These are phyloP conservation scores for Argopecten irradians DNA, from an alignment of 1,140 invertebrate genomes.

Conservation along the genomic window DNA sequence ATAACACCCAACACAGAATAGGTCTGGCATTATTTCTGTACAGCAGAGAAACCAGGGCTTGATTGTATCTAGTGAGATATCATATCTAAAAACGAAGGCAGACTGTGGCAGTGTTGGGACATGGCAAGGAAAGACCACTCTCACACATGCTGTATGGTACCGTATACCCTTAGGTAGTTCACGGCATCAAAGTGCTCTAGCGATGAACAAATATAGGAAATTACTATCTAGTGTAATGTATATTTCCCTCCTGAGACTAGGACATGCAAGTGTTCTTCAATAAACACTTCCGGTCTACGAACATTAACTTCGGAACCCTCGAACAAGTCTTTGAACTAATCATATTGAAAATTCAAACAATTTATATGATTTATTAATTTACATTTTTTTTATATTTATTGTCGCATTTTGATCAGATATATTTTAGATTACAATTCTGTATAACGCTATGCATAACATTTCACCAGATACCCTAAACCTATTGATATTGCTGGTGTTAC, in stretches of 20 bases:
- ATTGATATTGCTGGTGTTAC: not conserved
- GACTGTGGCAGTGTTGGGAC: not conserved
- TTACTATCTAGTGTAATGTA: not conserved
- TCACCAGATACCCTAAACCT: not conserved
- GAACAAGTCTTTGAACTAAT: too few relatives aligned
- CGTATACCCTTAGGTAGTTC: not conserved
- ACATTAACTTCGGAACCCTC: too few relatives aligned
- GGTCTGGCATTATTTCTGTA: not conserved
- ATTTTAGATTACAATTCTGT: not conserved
- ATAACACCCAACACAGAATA: not conserved
- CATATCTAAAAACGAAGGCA: conserved; percentile 8
- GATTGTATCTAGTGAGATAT: conserved; percentile 11
- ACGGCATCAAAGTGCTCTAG: not conserved
- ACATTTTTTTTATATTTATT: not conserved
- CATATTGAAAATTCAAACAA: too few relatives aligned
- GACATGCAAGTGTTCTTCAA: not conserved
- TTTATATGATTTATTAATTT: too few relatives aligned
- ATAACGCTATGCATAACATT: not conserved
- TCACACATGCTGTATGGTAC: not conserved
- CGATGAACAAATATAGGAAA: not conserved
- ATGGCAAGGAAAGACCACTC: not conserved
- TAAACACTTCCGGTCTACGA: not conserved
- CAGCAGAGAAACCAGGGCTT: not conserved
- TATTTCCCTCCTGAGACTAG: not conserved
- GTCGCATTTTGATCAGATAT: not conserved